Conservation (phyloP, 2,888 invertebrate species). For the Mycalesis mineus region DNA sequence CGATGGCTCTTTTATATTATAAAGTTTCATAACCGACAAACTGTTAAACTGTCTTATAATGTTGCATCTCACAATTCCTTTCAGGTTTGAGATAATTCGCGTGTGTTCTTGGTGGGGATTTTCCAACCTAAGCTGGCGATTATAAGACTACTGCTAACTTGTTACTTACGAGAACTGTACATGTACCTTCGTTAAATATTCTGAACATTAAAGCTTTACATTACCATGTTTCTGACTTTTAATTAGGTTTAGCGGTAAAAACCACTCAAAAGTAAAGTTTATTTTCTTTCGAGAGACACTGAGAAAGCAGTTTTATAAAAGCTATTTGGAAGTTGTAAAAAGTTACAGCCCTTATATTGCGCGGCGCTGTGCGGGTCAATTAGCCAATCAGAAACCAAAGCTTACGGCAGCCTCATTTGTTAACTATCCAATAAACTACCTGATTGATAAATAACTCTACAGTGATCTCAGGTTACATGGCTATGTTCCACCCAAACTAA, state of each 20-base stretch:
- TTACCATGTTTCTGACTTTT: constrained; percentile 18
- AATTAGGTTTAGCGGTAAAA: constrained; percentile 22
- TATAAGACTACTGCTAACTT: constrained; percentile 5
- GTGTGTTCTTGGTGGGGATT: constrained; percentile 5
- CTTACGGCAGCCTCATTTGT: background rate
- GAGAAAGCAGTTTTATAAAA: constrained; percentile 6
- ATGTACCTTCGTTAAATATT: constrained; percentile 15
- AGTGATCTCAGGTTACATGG: too few relatives aligned
- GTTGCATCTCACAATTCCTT: background rate
- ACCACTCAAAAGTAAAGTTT: constrained; percentile 14
- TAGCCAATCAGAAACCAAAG: background rate
- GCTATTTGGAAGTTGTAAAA: constrained; percentile 9
- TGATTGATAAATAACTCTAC: background rate
- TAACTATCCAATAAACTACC: background rate
- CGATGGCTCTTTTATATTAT: constrained; percentile 2
- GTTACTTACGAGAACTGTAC: background rate
- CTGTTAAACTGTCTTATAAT: constrained; percentile 4
- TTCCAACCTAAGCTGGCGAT: constrained; percentile 14
- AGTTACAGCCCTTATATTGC: constrained; percentile 6
- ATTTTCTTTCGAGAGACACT: constrained; percentile 16
- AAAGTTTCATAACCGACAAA: constrained; percentile 6
- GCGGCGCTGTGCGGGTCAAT: background rate
- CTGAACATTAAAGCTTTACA: constrained; percentile 11
- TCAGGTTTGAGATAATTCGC: constrained; percentile 1
- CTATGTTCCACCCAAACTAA: too few relatives aligned